A percentile compares a stretch with the other conserved stretches of the same genome.
These are phyloP conservation scores for Spisula solida DNA, from an alignment of 2,888 invertebrate genomes.

Conservation along the genomic window DNA sequence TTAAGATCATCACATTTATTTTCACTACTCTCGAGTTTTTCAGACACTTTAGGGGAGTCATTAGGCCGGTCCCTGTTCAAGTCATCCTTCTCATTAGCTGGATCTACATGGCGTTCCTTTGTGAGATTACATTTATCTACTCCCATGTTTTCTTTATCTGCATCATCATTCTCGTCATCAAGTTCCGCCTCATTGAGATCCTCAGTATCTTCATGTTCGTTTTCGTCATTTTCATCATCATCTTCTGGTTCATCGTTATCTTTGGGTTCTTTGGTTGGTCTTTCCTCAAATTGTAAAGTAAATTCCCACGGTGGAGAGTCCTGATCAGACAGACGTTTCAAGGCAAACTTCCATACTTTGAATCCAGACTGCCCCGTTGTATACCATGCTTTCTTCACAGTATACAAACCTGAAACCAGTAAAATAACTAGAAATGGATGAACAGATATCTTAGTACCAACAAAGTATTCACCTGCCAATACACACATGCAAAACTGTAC, in stretches of 20 bases:
- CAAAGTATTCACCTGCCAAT: too few relatives aligned
- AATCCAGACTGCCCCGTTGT: constrained; percentile 86
- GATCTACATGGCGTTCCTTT: background rate
- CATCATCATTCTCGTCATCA: background rate
- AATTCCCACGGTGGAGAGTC: constrained; percentile 85
- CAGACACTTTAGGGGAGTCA: background rate
- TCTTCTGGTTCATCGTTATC: background rate
- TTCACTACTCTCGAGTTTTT: background rate
- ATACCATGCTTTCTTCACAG: constrained; percentile 87
- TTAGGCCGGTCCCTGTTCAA: background rate
- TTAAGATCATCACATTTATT: background rate
- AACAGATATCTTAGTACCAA: too few relatives aligned
- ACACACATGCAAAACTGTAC: too few relatives aligned
- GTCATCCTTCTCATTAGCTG: background rate
- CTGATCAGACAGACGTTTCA: constrained; percentile 85
- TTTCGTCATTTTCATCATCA: background rate
- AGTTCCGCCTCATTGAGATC: background rate
- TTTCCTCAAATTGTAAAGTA: background rate
- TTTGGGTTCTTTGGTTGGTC: background rate
- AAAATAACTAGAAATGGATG: too few relatives aligned
- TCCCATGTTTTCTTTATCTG: background rate
- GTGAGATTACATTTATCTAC: background rate
- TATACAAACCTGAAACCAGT: constrained; percentile 85
- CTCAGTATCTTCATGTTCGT: background rate
- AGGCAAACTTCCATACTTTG: constrained; percentile 87